phyloP scores from a whole-genome alignment of 1,140 invertebrate genomes.

The Drosophila hydei region DNA sequence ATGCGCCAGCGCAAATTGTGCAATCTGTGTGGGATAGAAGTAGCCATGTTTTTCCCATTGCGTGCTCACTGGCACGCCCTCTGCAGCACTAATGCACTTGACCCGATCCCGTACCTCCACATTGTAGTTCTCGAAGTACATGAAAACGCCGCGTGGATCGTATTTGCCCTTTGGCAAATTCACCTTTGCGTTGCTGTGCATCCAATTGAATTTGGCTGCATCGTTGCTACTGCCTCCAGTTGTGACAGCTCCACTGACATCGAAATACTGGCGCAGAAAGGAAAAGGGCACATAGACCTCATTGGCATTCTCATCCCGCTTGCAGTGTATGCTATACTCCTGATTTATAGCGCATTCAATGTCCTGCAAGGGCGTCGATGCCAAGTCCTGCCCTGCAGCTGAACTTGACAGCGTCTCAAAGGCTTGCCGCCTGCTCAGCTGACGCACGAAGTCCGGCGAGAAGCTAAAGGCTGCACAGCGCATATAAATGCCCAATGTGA shows the following conservation, averaged over 20 bases:
- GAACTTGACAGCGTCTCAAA: constrained; percentile 4
- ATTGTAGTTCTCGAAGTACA: constrained; percentile 99
- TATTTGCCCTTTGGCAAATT: constrained; percentile 95
- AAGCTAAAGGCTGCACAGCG: constrained; percentile 85
- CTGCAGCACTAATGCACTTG: constrained; percentile 96
- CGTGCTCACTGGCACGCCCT: constrained; percentile 96
- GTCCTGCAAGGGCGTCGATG: constrained; percentile 85
- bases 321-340: constrained; percentile 93
- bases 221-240: constrained; percentile 45
- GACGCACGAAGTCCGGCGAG: constrained; percentile 66
- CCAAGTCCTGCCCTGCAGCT: constrained; percentile 10
- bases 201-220: constrained; percentile 94
- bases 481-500: constrained; percentile 85
- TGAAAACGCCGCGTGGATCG: constrained; percentile 94
- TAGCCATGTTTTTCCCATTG: constrained; percentile 98
- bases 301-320: constrained; percentile 91
- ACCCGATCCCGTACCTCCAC: constrained; percentile 96
- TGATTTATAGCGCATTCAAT: constrained; percentile 96
- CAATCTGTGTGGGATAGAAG: constrained; percentile 99
- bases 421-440: constrained; percentile 38
- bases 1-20: constrained; percentile 98
- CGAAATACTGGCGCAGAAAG: constrained; percentile 97
- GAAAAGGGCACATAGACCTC: constrained; percentile 97
- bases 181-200: constrained; percentile 96
- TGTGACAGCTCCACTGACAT: constrained; percentile 86